Evolutionary conservation across 2,888 invertebrate species (phyloP), one percentile per base, ranked within the genome.

Genomic region (Auanema sp.): DNA sequence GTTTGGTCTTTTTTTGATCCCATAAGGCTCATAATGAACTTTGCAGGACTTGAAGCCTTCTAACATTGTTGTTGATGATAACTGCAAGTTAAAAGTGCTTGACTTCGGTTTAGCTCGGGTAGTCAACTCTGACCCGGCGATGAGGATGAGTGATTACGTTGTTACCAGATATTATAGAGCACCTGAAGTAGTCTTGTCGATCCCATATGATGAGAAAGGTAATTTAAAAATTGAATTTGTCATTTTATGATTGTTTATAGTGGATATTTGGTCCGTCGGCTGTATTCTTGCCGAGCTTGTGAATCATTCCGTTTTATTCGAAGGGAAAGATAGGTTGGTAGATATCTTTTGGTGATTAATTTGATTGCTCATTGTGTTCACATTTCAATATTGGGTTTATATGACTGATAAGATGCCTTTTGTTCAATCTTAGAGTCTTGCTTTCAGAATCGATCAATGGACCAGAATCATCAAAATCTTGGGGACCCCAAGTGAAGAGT

Each of bases 261-360:
- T 81, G 21, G 81, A 81, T 62, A 77, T 81, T 41, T 81, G 81
- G 81, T 75, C 76, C 6, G 76, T 80, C 25, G 80, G 80, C 11
- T 98, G 98, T 87, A 98, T 98, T 84, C 97, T 98, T 93, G 98
- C 97, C 41, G 98, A 98, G 87, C 96, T 98, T 93, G 96, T 98
- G 83, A 89, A 96, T 76, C 97, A 97, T 72, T 92, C 92, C 11
- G 97, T 98, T 59, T 89, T 98, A 67, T 98, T 98, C 87, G 97
- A 96, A 23, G 98, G 98, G 60, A 94, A 94, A 55, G 97, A 98
- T 88, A 97, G 77, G 59, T 44, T 23, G n/a, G n/a, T n/a, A n/a
- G n/a, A n/a, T n/a, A 43, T 12, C 6, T 43, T 49, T 11, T n/a
- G n/a, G 10, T 52, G 18, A 24, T n/a, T 23, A 4, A 23, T 33